Base-by-base conservation (phyloP, 2,797 vertebrate species). In the Gastrophryne carolinensis region DNA sequence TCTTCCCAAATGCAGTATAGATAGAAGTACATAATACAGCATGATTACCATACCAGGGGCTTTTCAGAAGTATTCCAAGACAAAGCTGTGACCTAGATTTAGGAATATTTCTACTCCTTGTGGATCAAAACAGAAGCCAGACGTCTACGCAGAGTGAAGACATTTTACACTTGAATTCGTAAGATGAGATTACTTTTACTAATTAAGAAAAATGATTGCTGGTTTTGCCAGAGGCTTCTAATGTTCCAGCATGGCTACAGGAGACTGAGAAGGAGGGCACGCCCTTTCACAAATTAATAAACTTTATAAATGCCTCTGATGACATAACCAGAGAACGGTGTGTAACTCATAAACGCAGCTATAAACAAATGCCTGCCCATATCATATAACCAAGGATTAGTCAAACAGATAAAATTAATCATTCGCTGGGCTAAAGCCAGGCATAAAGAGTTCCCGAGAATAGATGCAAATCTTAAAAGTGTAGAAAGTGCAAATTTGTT, bases 241-340 rank as follows among this genome's bases (percentile, higher is more conserved):
- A 78, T 87, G 88, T 89, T 89, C 91, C 83, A 92, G 89, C 90
- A 89, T 90, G 88, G 87, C 85, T 90, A 87, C 79, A 81, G 82
- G 85, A 84, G 84, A 84, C 86, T 84, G 81, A 87, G 89, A 92
- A 90, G 88, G 90, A 90, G 86, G 85, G 86, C 79, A 81, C 86
- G 84, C 84, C 82, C 87, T 83, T 81, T 80, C 82, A 84, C 83
- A 84, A 84, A 84, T 88, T 85, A 88, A 86, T 85, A 90, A 81
- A 41, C 32, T 87, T 87, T 83, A 87, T 88, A 86, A 83, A 84
- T 84, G 82, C 85, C 87, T 88, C 80, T 88, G 90, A 87, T 83
- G 88, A 88, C 87, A 72, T 82, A 82, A 87, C 89, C 87, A 86
- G 84, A 87, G 84, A 84, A 87, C 79, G 78, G 66, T 76, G 0